These are phyloP conservation scores for Clusia tigrina DNA, from an alignment of 2,888 invertebrate genomes.

Conservation along the genomic window DNA sequence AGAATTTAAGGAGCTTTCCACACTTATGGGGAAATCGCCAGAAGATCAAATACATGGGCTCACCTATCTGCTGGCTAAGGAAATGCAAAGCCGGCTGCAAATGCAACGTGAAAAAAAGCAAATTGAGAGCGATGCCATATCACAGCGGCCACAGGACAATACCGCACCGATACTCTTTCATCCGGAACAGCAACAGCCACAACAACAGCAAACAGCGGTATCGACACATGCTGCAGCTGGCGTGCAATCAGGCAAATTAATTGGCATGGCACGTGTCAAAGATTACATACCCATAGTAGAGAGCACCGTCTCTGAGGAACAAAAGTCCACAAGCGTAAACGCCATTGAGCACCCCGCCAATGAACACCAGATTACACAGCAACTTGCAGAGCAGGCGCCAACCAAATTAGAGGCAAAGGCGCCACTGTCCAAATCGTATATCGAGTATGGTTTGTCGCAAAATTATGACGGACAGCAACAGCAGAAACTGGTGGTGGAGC, in stretches of 20 bases:
- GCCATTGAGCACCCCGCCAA: slow-evolving; percentile 12
- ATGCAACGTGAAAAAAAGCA: slow-evolving; percentile 43
- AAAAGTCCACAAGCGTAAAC: too few species aligned
- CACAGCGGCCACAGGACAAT: slow-evolving; percentile 52
- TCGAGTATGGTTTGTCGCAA: slow-evolving; percentile 52
- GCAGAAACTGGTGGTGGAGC: slow-evolving; percentile 38
- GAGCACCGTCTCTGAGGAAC: neutral
- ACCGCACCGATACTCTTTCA: slow-evolving; percentile 61
- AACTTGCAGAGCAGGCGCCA: slow-evolving; percentile 7
- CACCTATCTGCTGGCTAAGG: slow-evolving; percentile 64
- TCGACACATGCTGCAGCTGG: slow-evolving; percentile 33
- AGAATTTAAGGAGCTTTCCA: slow-evolving; percentile 63
- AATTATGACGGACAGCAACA: slow-evolving; percentile 44
- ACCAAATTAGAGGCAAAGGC: slow-evolving; percentile 30
- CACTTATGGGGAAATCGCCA: slow-evolving; percentile 66
- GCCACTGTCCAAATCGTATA: slow-evolving; percentile 46
- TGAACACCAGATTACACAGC: slow-evolving; percentile 35
- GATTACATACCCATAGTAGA: slow-evolving; percentile 58
- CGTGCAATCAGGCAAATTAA: slow-evolving; percentile 44
- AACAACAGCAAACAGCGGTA: slow-evolving; percentile 14
- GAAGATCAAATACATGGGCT: slow-evolving; percentile 67
- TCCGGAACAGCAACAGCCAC: slow-evolving; percentile 34
- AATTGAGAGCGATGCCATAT: slow-evolving; percentile 12
- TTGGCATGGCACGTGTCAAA: slow-evolving; percentile 57
- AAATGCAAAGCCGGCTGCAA: slow-evolving; percentile 55